These are phyloP conservation scores for Neoitamus cyanurus DNA, from an alignment of 2,888 invertebrate genomes.

Conservation along the genomic window DNA sequence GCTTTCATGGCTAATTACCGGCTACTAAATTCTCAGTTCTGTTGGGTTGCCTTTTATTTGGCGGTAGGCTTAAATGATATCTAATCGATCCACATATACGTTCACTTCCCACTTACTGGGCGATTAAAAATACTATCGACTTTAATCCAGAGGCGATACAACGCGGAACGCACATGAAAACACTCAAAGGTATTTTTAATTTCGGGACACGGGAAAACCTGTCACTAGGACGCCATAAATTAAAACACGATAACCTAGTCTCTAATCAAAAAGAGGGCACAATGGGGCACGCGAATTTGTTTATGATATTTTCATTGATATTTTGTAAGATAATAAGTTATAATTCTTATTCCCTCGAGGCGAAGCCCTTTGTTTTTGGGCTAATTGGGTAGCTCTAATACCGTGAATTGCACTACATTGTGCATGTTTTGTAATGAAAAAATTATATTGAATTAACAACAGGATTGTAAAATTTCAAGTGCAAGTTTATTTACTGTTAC, in stretches of 20 bases:
- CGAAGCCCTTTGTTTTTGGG: too few relatives aligned
- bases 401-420: too few relatives aligned
- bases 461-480: too few relatives aligned
- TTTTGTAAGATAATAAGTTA: too few relatives aligned
- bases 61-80: background rate
- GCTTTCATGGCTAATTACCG: background rate
- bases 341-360: too few relatives aligned
- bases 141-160: background rate
- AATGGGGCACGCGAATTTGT: background rate
- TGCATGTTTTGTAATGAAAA: too few relatives aligned
- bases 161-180: background rate
- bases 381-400: too few relatives aligned
- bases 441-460: too few relatives aligned
- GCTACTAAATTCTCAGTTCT: background rate
- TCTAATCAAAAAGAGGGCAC: background rate
- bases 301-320: background rate
- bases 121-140: background rate
- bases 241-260: background rate
- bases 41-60: background rate
- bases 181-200: background rate
- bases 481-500: too few relatives aligned
- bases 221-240: background rate
- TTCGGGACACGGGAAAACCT: background rate
- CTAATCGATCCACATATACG: background rate
- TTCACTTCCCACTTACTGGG: background rate